Conservation (phyloP, 2,797 vertebrate genomes). For the Poeciliopsis turneri region DNA sequence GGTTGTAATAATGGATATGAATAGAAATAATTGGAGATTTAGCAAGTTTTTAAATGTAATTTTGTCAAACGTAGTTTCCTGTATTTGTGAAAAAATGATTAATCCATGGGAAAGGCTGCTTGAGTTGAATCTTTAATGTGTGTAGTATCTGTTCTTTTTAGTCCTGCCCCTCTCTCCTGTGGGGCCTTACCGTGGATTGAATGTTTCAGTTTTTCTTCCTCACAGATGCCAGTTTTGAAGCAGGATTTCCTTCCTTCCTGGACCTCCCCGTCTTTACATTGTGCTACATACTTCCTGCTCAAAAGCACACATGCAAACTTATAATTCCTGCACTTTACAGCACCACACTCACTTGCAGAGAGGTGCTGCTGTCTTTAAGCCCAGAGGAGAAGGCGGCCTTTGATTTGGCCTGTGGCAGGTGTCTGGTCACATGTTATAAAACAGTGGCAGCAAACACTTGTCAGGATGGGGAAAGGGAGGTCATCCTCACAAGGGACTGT, state of each 20-base stretch:
- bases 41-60: constrained; percentile 2
- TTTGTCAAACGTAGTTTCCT: constrained; percentile 13
- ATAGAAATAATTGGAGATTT: constrained; percentile 30
- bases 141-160: neutral
- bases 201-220: constrained; percentile 78
- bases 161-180: constrained; percentile 36
- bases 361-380: constrained; percentile 32
- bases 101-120: neutral
- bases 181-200: constrained; percentile 44
- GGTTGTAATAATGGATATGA: constrained; percentile 36
- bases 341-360: neutral
- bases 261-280: constrained; percentile 85
- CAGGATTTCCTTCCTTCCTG: constrained; percentile 86
- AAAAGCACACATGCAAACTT: constrained; percentile 39
- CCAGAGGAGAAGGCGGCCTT: constrained; percentile 62
- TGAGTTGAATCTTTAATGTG: neutral
- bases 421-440: constrained; percentile 67
- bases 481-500: constrained; percentile 62
- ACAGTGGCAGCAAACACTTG: constrained; percentile 58
- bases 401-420: constrained; percentile 69
- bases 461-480: constrained; percentile 51
- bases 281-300: constrained; percentile 81
- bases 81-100: neutral
- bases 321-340: neutral
- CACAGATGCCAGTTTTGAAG: constrained; percentile 68